Base-by-base conservation (phyloP, 2,888 invertebrate genomes). In the Rhodophaea formosa region DNA sequence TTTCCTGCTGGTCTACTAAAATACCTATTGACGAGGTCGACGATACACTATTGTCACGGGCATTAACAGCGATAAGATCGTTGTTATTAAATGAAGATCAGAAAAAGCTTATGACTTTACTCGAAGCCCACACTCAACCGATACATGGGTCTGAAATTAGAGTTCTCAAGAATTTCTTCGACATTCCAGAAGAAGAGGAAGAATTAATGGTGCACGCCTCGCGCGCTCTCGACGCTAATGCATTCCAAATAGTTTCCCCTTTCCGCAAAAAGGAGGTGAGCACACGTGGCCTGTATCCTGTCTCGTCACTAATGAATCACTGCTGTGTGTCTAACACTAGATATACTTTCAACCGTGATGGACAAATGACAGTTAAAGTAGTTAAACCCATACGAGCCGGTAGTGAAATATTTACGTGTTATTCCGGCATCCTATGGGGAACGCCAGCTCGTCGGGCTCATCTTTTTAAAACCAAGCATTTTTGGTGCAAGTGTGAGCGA, bases 241-340 rank as follows among this genome's bases (percentile, higher is more conserved):
- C 95, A 42, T 95, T 93, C 75, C 94, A 94, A 88, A 93, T 91
- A 65, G 89, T 90, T 56, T 87, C 80, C 58, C 75, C 77, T 15
- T 88, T 77, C 63, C 88, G 82, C 60, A 87, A 83, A 64, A 91
- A 80, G 67, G 91, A 87, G 69, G 84, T 88, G 69, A 92, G 92
- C 70, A 77, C 92, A 62, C 89, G 94, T 62, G 95, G 94, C 10
- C 79, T 95, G 55, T 96, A 94, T 82, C 94, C 95, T 17, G 87
- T 95, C 59, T 92, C 93, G 1, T 93, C 93, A 45, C 82, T 95
- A 60, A 92, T 95, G 84, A 95, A 95, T 82, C 95, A 95, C 75
- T 91, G 86, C 58, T 96, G 96, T 74, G 82, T 90, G 29, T 93
- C 95, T 6, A 96, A 95, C 74, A 93, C 94, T 0, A 91, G 92